A percentile compares a stretch with the other conserved stretches of the same genome.
Evolutionary conservation across 1,140 invertebrate genomes (phyloP).

Genomic region (Subanguina moxae): DNA sequence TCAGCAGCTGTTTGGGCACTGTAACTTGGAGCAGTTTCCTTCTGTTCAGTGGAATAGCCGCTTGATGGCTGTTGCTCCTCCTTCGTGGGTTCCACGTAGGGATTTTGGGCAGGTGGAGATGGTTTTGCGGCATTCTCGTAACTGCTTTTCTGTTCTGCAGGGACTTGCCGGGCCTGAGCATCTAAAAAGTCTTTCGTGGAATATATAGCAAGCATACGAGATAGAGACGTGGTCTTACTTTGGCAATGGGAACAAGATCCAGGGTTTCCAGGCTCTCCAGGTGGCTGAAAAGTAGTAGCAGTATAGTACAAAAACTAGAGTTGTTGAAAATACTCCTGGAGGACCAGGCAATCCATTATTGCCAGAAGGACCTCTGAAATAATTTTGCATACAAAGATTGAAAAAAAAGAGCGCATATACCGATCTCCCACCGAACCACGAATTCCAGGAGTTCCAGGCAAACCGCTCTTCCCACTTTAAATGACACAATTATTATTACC

Average conservation of each 20-base stretch:
- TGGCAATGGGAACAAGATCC: conserved; percentile 41
- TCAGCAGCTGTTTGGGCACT: background rate
- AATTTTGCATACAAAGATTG: conserved; percentile 16
- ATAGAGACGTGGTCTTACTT: conserved; percentile 7
- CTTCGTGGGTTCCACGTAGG: background rate
- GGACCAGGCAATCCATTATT: conserved; percentile 43
- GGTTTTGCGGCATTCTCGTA: background rate
- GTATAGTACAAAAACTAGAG: background rate
- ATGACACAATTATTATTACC: background rate
- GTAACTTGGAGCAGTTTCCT: background rate
- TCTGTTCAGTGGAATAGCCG: too few species aligned
- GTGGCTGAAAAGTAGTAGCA: conserved; percentile 11
- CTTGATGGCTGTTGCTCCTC: too few species aligned
- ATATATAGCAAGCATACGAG: too few species aligned
- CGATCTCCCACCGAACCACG: conserved; percentile 36
- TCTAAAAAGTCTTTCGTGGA: too few species aligned
- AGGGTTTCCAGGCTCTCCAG: conserved; percentile 38
- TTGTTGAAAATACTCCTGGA: conserved; percentile 21
- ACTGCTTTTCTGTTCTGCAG: conserved; percentile 8
- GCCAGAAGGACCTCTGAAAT: conserved; percentile 31
- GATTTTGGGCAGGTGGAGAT: conserved; percentile 4
- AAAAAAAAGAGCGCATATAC: conserved; percentile 14
- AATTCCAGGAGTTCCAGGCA: conserved; percentile 29
- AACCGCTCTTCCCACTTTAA: conserved; percentile 30
- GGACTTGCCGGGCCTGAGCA: background rate